Conservation (phyloP, 2,113 vertebrate genomes). For the Eurystomus gularis region DNA sequence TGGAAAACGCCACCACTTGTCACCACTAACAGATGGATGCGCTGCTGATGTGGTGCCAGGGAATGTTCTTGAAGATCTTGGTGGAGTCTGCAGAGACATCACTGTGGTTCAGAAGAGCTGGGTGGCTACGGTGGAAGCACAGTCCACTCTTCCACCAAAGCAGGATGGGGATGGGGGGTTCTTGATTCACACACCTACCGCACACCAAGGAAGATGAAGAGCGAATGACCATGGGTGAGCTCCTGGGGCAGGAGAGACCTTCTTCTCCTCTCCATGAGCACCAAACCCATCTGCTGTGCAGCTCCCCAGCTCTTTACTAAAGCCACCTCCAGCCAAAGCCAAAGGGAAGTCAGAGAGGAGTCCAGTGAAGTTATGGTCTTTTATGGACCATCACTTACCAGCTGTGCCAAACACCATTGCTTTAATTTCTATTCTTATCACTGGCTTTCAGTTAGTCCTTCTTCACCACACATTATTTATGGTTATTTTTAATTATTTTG, state of each 20-base stretch:
- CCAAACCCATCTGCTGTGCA: background rate
- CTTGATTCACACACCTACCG: fast-evolving
- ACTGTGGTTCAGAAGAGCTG: background rate
- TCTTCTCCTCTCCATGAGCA: background rate
- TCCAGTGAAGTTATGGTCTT: background rate
- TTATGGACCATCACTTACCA: background rate
- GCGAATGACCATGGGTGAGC: background rate
- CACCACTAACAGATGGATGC: background rate
- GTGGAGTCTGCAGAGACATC: background rate
- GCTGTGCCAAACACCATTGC: background rate
- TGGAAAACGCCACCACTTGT: background rate
- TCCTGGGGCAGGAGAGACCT: background rate
- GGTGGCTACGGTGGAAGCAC: fast-evolving
- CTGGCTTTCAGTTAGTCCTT: background rate
- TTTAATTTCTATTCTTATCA: background rate
- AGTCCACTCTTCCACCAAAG: fast-evolving
- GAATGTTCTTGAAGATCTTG: fast-evolving
- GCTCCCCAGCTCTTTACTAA: background rate
- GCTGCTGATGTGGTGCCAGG: fast-evolving
- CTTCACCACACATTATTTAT: background rate
- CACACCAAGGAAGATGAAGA: background rate
- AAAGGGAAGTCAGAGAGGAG: background rate
- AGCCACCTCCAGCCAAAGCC: background rate
- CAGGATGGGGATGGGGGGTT: background rate
- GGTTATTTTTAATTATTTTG: background rate